Evolutionary conservation across 2,888 invertebrate genomes (phyloP).

Genomic region (Exocentrus adspersus): DNA sequence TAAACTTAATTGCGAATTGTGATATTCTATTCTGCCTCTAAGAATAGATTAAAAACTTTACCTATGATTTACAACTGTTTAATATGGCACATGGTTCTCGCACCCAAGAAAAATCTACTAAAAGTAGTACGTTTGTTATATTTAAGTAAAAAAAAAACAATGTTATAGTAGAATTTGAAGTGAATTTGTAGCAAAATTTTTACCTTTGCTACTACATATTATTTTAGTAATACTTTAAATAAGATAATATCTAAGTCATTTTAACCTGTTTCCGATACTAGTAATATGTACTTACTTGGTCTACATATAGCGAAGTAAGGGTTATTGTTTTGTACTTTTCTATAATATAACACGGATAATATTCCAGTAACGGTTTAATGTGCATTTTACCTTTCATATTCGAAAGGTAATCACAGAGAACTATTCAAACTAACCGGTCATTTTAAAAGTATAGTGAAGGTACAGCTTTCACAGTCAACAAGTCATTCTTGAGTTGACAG

Average conservation of each 20-base stretch:
- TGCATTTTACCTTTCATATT: background rate
- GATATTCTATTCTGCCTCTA: constrained; percentile 60
- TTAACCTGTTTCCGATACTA: constrained; percentile 12
- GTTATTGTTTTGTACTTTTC: constrained; percentile 24
- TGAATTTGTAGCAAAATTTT: constrained; percentile 44
- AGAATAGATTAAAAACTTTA: constrained; percentile 48
- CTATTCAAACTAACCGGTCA: constrained; percentile 10
- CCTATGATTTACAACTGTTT: constrained; percentile 47
- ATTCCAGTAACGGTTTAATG: background rate
- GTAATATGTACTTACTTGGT: constrained; percentile 3
- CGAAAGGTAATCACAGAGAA: background rate
- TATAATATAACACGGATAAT: constrained; percentile 5
- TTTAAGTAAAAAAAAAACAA: constrained; percentile 25
- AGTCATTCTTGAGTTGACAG: no score
- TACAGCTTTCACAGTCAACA: background rate
- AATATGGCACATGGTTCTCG: constrained; percentile 50
- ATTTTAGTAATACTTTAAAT: constrained; percentile 29
- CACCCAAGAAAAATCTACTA: constrained; percentile 38
- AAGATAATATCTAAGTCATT: constrained; percentile 25
- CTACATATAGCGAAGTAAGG: background rate
- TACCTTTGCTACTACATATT: constrained; percentile 48
- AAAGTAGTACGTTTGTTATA: constrained; percentile 22
- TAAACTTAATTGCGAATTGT: constrained; percentile 61
- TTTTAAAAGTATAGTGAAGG: background rate
- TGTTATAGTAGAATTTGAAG: constrained; percentile 34